Base-by-base conservation (phyloP, 2,113 vertebrate genomes). In the Ariopsis seemanni region DNA sequence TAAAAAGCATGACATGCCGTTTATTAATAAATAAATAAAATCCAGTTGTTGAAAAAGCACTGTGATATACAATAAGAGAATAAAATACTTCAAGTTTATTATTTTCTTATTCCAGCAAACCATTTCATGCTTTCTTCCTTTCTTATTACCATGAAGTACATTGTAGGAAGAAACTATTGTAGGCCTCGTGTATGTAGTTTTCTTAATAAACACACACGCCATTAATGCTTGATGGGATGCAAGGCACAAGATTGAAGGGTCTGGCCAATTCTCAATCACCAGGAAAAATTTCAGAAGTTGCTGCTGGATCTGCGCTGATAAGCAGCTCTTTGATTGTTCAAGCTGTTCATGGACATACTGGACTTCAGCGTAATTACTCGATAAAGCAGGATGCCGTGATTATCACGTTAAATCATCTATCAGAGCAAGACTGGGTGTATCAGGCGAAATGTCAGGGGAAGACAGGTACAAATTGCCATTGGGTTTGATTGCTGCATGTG, bases 351-450 rank as follows among this genome's bases (percentile, higher is more conserved):
- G 42, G 60, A 74, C 60, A 7, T 25, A 8, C 27, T 15, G 42
- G 82, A 89, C 74, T 75, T 75, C 22, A 1, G 57, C 34, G 57
- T 90, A 84, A 84, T 90, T 75, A 86, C n/a, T 20, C 75, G 81
- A 84, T 74, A 67, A 57, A 87, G 60, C 63, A 82, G 78, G 53
- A n/a, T 62, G 14, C 69, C 62, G 27, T 78, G 55, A 89, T 88
- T 90, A 86, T 90, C 74, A 58, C 81, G 50, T 84, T 18, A 75
- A 74, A 74, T 86, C 83, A 67, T 86, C 84, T 72, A 55, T 85
- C 84, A 20, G 86, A 22, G 72, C 58, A 25, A 81, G 27, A 80
- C 3, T 63, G 48, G 74, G 20, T 15, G 20, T 48, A 80, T 87
- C 42, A 27, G 79, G 60, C 18, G 48, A 82, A 90, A 86, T 86